Base-by-base conservation (phyloP, 2,113 vertebrate species). In the Stigmatopora argus region DNA sequence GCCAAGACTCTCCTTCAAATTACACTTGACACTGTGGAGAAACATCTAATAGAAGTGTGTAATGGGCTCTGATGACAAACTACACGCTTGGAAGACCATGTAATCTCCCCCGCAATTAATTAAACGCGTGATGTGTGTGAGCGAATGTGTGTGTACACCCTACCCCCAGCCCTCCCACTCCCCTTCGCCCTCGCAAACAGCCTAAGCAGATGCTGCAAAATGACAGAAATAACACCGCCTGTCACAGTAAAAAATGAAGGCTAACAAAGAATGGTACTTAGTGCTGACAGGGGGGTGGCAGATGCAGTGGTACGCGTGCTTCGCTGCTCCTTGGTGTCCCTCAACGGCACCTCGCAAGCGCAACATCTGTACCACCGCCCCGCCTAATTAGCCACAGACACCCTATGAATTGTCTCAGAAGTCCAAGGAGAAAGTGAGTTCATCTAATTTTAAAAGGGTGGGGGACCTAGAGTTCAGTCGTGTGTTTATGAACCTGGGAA, bases 1-100 rank as follows among this genome's bases (percentile, higher is more conserved):
- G 85, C 87, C 85, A 87, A 86, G 86, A 92, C 93, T 89, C 93
- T 92, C 89, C 92, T 95, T 96, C 94, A 98, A 97, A 97, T 97
- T 95, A 95, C 93, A 96, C 93, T 91, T 98, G 97, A 99, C 97
- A 97, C 95, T 94, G 93, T 96, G 93, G 95, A 98, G 95, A 98
- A 97, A 95, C 93, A 95, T 98, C 96, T 97, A 96, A 98, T 98
- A 97, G 96, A 95, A 95, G 96, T 98, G 95, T 96, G 94, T 98
- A 99, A 99, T 98, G 94, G 92, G 93, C 92, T 91, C 95, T 97
- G 96, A 98, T 99, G 96, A 98, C 96, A 98, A 93, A 97, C 95
- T 96, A 94, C 96, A 98, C 91, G 95, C 93, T 95, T 97, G 96
- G 93, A 99, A 94, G 94, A 96, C 94, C 96, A 95, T 98, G 97